A percentile compares a stretch with the other conserved stretches of the same genome.
Conservation (phyloP, 2,888 invertebrate species). For the Phyllotreta striolata region DNA sequence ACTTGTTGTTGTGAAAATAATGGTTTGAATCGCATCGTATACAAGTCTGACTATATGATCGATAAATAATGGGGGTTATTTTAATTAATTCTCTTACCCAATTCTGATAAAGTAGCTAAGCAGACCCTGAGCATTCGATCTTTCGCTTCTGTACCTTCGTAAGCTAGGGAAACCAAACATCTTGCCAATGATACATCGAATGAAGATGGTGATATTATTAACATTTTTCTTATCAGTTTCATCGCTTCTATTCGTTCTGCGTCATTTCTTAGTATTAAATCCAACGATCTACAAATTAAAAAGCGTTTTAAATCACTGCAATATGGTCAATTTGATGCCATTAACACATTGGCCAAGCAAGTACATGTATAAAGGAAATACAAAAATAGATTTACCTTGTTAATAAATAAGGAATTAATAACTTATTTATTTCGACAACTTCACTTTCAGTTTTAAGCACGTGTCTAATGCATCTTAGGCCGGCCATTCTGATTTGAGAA, state of each 20-base stretch:
- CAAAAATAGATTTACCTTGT: conserved; percentile 66
- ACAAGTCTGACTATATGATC: background rate
- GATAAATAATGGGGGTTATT: background rate
- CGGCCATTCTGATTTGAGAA: conserved; percentile 88
- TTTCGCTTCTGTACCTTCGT: conserved; percentile 76
- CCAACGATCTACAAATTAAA: conserved; percentile 74
- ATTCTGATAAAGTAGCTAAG: conserved; percentile 87
- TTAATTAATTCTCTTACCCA: conserved; percentile 65
- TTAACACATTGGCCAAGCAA: too few relatives aligned
- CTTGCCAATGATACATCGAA: conserved; percentile 81
- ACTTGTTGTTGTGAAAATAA: background rate
- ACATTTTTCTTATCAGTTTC: conserved; percentile 79
- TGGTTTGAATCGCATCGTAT: too few relatives aligned
- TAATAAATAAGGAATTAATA: conserved; percentile 86
- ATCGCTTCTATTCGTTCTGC: conserved; percentile 92
- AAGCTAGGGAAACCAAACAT: conserved; percentile 83
- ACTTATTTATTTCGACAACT: conserved; percentile 78
- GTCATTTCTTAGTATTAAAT: conserved; percentile 89
- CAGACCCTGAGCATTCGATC: conserved; percentile 86
- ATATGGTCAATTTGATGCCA: too few relatives aligned
- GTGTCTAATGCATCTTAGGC: conserved; percentile 86
- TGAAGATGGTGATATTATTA: conserved; percentile 69
- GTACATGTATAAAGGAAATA: background rate
- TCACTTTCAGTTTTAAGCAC: conserved; percentile 80
- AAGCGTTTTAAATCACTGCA: conserved; percentile 14